Conservation (phyloP, 2,888 invertebrate genomes). For the Drosophila cyrtoloma region DNA sequence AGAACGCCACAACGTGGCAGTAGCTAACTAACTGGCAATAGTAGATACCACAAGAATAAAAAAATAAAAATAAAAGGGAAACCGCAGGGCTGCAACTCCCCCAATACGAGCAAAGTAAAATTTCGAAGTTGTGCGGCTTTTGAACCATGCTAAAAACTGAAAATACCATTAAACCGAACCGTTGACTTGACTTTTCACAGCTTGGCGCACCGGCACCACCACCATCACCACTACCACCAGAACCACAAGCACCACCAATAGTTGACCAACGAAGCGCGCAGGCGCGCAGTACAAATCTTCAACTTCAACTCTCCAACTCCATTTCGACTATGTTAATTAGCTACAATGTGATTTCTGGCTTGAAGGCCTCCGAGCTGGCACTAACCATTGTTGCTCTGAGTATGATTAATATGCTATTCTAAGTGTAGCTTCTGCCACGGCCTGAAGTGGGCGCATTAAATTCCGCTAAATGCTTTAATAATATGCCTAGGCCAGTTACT, state of each 20-base stretch:
- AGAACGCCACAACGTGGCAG: conserved; percentile 30
- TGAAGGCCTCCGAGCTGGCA: conserved; percentile 54
- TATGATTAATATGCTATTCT: conserved; percentile 81
- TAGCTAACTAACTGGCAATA: conserved; percentile 44
- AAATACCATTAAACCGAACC: conserved; percentile 71
- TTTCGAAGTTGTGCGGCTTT: conserved; percentile 67
- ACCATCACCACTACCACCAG: conserved; percentile 10
- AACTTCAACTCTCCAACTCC: conserved; percentile 31
- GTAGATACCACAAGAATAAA: conserved; percentile 23
- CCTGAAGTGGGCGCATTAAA: conserved; percentile 71
- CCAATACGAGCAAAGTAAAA: conserved; percentile 30
- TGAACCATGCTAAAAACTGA: conserved; percentile 57
- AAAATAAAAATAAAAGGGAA: conserved; percentile 37
- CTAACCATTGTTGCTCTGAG: conserved; percentile 47
- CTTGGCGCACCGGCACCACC: conserved; percentile 63
- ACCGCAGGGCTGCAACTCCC: conserved; percentile 56
- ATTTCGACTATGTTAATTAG: conserved; percentile 77
- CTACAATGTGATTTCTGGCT: conserved; percentile 79
- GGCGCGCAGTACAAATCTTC: conserved; percentile 69
- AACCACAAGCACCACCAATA: conserved; percentile 24
- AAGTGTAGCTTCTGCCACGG: conserved; percentile 37
- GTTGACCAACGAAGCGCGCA: conserved; percentile 76
- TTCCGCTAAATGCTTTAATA: conserved; percentile 82
- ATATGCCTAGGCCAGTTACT: conserved; percentile 51
- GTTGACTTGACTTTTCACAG: conserved; percentile 77